A percentile compares a stretch with the other conserved stretches of the same genome.
Conservation (phyloP, 2,797 vertebrate species). For the Megalops cyprinoides region DNA sequence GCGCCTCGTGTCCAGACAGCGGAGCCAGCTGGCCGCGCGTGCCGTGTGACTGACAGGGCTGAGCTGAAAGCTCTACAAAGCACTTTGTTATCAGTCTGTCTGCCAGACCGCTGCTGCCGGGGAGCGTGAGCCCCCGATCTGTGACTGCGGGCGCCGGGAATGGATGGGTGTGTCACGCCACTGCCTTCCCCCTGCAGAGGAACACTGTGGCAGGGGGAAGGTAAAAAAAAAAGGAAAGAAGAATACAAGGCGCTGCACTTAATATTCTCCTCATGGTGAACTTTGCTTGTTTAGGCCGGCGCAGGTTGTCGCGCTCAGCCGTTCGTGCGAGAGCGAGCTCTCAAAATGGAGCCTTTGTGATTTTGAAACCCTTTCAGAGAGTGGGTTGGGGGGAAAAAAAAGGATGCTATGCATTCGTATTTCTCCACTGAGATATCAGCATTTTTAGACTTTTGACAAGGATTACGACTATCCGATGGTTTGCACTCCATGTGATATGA, state of each 20-base stretch:
- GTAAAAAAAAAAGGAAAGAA: no score
- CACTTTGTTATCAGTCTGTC: conserved; percentile 33
- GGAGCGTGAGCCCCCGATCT: background rate
- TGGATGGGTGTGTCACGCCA: background rate
- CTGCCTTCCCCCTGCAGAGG: background rate
- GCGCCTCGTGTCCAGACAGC: conserved; percentile 13
- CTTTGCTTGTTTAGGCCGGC: conserved; percentile 5
- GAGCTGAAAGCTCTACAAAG: conserved; percentile 32
- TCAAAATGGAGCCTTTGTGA: background rate
- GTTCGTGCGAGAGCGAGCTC: background rate
- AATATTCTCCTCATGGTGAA: conserved; percentile 13
- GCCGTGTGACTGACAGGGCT: conserved; percentile 15
- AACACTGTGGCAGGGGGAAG: background rate
- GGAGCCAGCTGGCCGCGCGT: conserved; percentile 2
- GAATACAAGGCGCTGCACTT: background rate
- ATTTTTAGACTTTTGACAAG: background rate
- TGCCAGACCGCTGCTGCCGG: background rate
- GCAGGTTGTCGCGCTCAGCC: background rate
- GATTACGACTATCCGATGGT: background rate
- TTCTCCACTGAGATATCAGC: background rate
- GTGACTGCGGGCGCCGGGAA: background rate
- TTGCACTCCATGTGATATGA: background rate
- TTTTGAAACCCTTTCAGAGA: background rate
- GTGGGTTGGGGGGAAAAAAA: background rate
- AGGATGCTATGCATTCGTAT: background rate